A percentile compares a stretch with the other conserved stretches of the same genome.
These are phyloP conservation scores for Desmophyllum pertusum DNA, from an alignment of 92 coral and sea anemone genomes.

Conservation along the genomic window DNA sequence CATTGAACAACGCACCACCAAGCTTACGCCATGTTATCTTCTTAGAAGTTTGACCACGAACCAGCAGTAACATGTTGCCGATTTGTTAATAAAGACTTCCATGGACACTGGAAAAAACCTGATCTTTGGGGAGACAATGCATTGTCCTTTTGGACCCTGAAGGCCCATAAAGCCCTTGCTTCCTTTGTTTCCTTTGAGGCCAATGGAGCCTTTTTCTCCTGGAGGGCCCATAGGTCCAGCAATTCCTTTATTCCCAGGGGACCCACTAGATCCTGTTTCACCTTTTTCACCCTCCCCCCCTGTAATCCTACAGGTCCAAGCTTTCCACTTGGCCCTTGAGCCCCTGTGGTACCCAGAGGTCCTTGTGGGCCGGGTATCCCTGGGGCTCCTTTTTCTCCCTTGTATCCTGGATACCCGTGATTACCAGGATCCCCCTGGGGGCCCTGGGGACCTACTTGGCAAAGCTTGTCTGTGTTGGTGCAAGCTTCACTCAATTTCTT, in stretches of 20 bases:
- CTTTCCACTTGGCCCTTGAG: constrained; percentile 42
- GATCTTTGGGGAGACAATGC: neutral
- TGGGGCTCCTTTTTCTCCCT: constrained; percentile 36
- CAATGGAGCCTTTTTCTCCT: constrained; percentile 28
- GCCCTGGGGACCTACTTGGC: constrained; percentile 30
- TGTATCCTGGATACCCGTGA: constrained; percentile 34
- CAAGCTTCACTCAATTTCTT: constrained; percentile 15
- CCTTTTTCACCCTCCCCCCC: constrained; percentile 62
- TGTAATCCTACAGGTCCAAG: constrained; percentile 49
- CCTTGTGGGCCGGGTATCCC: constrained; percentile 57
- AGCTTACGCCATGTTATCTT: constrained; percentile 2
- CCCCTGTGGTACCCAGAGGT: constrained; percentile 48
- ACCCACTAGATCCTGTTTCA: constrained; percentile 42
- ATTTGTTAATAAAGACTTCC: neutral
- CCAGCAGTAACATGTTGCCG: constrained; percentile 22
- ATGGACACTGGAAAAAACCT: constrained; percentile 1
- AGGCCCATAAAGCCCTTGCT: constrained; percentile 1
- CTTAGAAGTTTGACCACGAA: neutral
- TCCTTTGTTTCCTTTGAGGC: constrained; percentile 24
- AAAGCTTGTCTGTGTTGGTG: neutral
- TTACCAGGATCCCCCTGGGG: too few relatives aligned
- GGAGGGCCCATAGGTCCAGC: constrained; percentile 2
- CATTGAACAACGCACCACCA: neutral
- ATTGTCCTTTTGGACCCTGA: constrained; percentile 37
- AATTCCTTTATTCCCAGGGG: constrained; percentile 29